Conservation (phyloP, 2,113 vertebrate genomes). For the Formicarius rufipectus region DNA sequence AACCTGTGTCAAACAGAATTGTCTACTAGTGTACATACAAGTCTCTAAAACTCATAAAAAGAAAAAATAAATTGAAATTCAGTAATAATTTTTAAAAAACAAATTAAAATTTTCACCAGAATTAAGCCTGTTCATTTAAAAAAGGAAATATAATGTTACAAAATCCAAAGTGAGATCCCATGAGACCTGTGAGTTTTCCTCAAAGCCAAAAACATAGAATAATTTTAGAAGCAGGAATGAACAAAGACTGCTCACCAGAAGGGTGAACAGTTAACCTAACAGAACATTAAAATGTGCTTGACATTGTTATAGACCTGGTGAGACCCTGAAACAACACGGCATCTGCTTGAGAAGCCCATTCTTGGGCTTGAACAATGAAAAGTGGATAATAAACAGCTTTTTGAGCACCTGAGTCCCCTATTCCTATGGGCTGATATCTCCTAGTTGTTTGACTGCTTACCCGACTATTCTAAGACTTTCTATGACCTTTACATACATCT, state of each 20-base stretch:
- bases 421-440: not conserved
- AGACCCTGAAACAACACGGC: not conserved
- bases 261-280: not conserved
- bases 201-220: not conserved
- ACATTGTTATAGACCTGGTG: not conserved
- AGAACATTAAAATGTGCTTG: not conserved
- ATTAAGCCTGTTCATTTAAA: not conserved
- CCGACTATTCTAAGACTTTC: not conserved
- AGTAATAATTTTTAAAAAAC: not conserved
- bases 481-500: not conserved
- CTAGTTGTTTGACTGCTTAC: not conserved
- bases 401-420: not conserved
- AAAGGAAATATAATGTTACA: fast-evolving
- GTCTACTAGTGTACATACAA: not conserved
- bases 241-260: not conserved
- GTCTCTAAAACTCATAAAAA: not conserved
- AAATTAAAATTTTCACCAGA: not conserved
- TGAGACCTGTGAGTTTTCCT: not conserved
- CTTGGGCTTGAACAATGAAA: not conserved
- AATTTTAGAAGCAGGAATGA: not conserved
- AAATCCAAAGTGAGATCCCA: not conserved
- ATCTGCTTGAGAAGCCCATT: not conserved
- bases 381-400: not conserved
- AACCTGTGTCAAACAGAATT: not conserved
- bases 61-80: not conserved